Percentiles rank a stretch among this genome's conserved stretches.
These are phyloP conservation scores for Baccha elongata DNA, from an alignment of 2,888 invertebrate genomes.

Conservation along the genomic window DNA sequence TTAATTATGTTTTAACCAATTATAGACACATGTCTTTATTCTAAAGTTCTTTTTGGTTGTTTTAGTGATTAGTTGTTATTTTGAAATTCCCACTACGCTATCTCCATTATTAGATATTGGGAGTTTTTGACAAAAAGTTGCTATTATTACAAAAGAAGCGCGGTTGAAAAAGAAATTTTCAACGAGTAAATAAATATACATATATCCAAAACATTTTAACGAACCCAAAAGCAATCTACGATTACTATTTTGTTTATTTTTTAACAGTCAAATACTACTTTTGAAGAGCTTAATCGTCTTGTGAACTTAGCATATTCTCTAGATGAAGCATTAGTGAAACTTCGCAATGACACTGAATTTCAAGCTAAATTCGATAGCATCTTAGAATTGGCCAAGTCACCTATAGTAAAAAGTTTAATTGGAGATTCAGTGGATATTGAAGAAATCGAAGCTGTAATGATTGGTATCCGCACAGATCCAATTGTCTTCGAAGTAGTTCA, in stretches of 20 bases:
- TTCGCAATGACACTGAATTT: conserved; percentile 79
- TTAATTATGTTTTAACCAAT: no score
- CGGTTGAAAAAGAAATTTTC: no score
- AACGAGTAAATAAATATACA: no score
- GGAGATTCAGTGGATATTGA: conserved; percentile 79
- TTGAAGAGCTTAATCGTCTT: conserved; percentile 83
- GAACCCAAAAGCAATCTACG: no score
- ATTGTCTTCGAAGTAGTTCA: conserved; percentile 83
- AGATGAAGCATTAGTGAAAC: conserved; percentile 78
- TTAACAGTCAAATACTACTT: conserved; percentile 84
- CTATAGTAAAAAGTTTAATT: conserved; percentile 78
- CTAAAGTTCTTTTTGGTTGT: no score
- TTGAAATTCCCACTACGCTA: no score
- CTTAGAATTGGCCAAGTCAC: conserved; percentile 79
- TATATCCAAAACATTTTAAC: no score
- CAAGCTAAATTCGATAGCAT: conserved; percentile 78
- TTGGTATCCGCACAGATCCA: conserved; percentile 79
- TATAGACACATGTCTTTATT: no score
- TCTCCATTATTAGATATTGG: no score
- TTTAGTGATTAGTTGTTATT: no score
- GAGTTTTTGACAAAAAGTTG: no score
- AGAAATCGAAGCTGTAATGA: conserved; percentile 77
- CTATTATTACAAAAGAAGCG: no score
- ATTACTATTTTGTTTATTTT: conserved; percentile 24
- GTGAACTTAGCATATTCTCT: conserved; percentile 77